Evolutionary conservation across 2,888 invertebrate species (phyloP), one percentile per base, ranked within the genome.

Genomic region (Lepidocyrtoides sp.): DNA sequence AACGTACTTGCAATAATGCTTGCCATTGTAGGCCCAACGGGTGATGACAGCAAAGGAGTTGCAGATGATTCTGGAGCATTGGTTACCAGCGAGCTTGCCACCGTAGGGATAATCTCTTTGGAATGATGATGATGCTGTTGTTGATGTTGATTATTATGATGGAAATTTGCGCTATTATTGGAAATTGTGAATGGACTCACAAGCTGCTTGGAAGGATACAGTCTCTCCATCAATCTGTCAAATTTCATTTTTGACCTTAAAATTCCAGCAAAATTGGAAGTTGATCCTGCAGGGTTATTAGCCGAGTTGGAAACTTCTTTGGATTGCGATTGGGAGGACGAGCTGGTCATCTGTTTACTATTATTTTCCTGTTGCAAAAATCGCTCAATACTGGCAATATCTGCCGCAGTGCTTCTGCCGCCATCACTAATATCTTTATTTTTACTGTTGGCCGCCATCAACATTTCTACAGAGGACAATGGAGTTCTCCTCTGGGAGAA

Each of bases 231-330:
- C 91, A 94, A 81, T 36, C 91, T 93, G 10, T 94, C 94, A 81
- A 92, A 93, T 69, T 93, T 92, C 87, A 94, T 83, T 90, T 94
- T 94, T 14, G 93, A 92, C 32, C 92, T 91, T 7, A 94, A 72
- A 7, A 94, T 91, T 4, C 93, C 93, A n/a, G 93, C 92, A 83
- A 94, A 93, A 57, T 89, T 93, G 14, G 91, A 83, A 3, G 60
- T 60, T 3, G 69, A 29, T 3, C 20, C 41, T 10, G 66, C n/a
- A 10, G 51, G 51, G 17, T 51, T 51, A 5, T 5, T n/a, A 17
- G 48, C 2, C 8, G 44, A 4, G 1, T 2, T 17, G 2, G 48
- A 20, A 0, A 32, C 23, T 54, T 79, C 85, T 63, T 87, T 92
- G 0, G 86, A 90, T 14, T 60, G 60, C 1, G 23, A n/a, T 48